Evolutionary conservation across 2,888 invertebrate genomes (phyloP).

Genomic region (Xestia sexstrigata): DNA sequence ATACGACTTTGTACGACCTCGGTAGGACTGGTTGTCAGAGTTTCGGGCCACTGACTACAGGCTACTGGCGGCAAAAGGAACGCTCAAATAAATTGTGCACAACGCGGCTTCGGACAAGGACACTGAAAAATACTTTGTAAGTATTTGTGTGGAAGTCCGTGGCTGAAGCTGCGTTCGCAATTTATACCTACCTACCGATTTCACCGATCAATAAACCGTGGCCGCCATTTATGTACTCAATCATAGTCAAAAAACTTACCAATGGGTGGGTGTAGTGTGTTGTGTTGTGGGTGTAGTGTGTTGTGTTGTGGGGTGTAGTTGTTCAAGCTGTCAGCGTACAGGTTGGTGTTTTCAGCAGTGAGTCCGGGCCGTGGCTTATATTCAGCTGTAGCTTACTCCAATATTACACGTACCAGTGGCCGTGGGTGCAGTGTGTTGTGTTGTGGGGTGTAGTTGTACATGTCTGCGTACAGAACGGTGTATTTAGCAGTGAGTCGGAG

Average conservation of each 20-base stretch:
- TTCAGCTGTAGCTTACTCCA: slow-evolving; percentile 65
- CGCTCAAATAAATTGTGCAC: background rate
- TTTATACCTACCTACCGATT: background rate
- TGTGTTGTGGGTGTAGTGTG: no score
- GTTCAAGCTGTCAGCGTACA: slow-evolving; percentile 86
- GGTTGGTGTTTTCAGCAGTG: slow-evolving; percentile 84
- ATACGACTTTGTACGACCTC: background rate
- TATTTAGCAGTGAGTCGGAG: slow-evolving; percentile 85
- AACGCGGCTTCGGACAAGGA: background rate
- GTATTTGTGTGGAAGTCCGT: background rate
- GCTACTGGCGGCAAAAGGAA: background rate
- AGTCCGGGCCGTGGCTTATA: slow-evolving; percentile 83
- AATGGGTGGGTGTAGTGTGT: slow-evolving; percentile 23
- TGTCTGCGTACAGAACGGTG: slow-evolving; percentile 85
- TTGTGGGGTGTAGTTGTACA: slow-evolving; percentile 81
- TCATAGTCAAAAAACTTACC: slow-evolving; percentile 29
- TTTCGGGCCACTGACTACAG: background rate
- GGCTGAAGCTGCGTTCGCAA: background rate
- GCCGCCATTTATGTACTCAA: background rate
- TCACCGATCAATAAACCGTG: background rate
- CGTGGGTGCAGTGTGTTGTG: slow-evolving; percentile 24
- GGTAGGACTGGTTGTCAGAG: background rate
- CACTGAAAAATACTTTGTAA: background rate
- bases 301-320: slow-evolving; percentile 76
- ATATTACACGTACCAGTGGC: slow-evolving; percentile 26